Conservation (phyloP, 2,113 vertebrate species). For the Hippolais icterina region DNA sequence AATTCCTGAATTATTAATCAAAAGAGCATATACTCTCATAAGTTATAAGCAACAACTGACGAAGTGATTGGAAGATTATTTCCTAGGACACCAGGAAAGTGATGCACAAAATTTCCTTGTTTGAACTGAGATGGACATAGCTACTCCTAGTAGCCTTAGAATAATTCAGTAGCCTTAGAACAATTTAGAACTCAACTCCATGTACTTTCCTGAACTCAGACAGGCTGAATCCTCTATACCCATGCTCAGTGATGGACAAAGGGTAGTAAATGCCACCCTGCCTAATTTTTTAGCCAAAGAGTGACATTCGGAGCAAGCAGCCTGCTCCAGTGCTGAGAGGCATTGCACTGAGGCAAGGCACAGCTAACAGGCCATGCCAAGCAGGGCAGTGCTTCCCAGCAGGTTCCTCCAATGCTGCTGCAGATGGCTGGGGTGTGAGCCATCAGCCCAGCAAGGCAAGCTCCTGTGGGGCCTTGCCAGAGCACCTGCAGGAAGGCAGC, state of each 20-base stretch:
- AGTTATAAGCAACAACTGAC: background rate
- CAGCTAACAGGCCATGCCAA: background rate
- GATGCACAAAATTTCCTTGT: background rate
- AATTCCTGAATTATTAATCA: constrained; percentile 17
- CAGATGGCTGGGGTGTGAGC: background rate
- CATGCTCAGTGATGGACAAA: background rate
- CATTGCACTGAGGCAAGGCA: background rate
- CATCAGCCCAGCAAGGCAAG: background rate
- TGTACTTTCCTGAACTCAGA: background rate
- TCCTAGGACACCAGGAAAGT: background rate
- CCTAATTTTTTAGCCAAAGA: background rate
- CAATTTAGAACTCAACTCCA: background rate
- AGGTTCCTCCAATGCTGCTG: background rate
- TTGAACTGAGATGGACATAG: background rate
- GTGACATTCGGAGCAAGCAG: background rate
- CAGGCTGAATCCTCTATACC: background rate
- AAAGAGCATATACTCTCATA: background rate
- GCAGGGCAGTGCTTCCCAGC: background rate
- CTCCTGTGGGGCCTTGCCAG: background rate
- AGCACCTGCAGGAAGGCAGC: background rate
- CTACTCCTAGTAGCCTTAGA: background rate
- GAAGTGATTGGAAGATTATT: background rate
- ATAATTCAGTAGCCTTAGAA: background rate
- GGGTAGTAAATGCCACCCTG: background rate
- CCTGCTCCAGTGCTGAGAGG: background rate